A percentile compares a stretch with the other conserved stretches of the same genome.
Evolutionary conservation across 64 coral and sea anemone genomes (phyloP).

Genomic region (Catalaphyllia jardinei): DNA sequence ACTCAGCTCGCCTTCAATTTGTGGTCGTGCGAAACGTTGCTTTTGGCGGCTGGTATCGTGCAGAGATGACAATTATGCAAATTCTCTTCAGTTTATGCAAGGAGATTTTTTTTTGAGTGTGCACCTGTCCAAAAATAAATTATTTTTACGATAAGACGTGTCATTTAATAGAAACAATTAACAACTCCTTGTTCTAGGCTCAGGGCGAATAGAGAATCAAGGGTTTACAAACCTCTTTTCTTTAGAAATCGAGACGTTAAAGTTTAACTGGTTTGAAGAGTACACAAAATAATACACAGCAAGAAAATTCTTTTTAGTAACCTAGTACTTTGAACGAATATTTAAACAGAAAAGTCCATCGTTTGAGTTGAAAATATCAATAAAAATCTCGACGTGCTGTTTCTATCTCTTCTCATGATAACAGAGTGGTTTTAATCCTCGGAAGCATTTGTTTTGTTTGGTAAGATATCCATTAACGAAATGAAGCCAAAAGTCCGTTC

Average conservation of each 20-base stretch:
- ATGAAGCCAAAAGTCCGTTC: neutral
- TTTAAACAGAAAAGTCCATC: slow-evolving; percentile 29
- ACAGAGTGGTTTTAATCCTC: neutral
- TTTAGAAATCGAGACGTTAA: neutral
- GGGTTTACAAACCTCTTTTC: neutral
- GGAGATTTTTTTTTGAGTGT: slow-evolving; percentile 18
- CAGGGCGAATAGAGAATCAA: neutral
- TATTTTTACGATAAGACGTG: slow-evolving; percentile 30
- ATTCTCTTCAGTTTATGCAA: slow-evolving; percentile 35
- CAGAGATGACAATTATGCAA: slow-evolving; percentile 40
- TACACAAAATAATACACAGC: slow-evolving; percentile 26
- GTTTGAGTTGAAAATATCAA: slow-evolving; percentile 27
- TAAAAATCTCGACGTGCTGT: neutral
- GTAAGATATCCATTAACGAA: neutral
- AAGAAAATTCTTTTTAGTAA: slow-evolving; percentile 23
- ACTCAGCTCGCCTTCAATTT: neutral
- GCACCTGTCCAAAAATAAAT: slow-evolving; percentile 48
- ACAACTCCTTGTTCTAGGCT: neutral
- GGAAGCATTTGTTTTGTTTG: neutral
- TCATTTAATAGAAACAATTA: slow-evolving; percentile 36
- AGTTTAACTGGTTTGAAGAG: neutral
- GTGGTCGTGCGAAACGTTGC: slow-evolving; percentile 7
- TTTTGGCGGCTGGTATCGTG: neutral
- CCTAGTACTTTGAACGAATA: slow-evolving; percentile 22
- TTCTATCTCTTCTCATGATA: slow-evolving; percentile 3